Percentiles rank a stretch among this genome's conserved stretches.
Conservation (phyloP, 2,888 invertebrate species). For the Bembecia ichneumoniformis region DNA sequence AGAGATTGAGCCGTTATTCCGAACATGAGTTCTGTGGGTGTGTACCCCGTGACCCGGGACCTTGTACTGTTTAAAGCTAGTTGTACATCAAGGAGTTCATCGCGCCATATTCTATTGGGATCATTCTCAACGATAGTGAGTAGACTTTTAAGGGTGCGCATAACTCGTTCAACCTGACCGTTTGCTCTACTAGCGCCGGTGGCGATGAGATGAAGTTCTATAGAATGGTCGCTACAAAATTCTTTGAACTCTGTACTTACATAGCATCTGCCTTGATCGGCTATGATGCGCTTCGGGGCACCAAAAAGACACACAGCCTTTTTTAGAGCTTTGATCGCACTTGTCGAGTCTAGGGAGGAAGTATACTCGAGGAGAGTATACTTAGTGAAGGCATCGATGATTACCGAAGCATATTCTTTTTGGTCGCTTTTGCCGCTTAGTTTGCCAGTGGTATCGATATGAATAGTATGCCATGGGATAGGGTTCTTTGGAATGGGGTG, state of each 20-base stretch:
- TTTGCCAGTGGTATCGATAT: not conserved
- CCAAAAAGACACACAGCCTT: too few relatives aligned
- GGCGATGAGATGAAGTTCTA: too few relatives aligned
- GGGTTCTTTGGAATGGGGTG: not conserved
- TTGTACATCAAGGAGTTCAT: slow-evolving; percentile 15
- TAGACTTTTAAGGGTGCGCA: slow-evolving; percentile 13
- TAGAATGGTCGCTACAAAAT: slow-evolving; percentile 12
- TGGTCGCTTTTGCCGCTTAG: not conserved
- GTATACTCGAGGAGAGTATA: too few relatives aligned
- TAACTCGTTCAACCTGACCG: too few relatives aligned
- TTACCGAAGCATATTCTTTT: not conserved
- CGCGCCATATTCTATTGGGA: slow-evolving; percentile 13
- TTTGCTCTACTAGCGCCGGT: too few relatives aligned
- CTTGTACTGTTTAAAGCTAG: slow-evolving; percentile 1
- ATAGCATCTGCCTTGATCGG: too few relatives aligned
- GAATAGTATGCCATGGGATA: not conserved
- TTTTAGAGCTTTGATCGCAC: not conserved
- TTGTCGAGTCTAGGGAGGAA: not conserved
- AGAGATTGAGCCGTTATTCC: slow-evolving; percentile 10
- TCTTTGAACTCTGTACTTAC: too few relatives aligned
- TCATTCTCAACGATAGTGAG: slow-evolving; percentile 13
- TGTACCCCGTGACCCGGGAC: slow-evolving; percentile 9
- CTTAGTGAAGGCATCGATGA: not conserved
- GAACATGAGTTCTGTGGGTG: slow-evolving; percentile 17
- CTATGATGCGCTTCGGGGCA: too few relatives aligned